Evolutionary conservation across 2,797 vertebrate genomes (phyloP).

Genomic region (Oophaga sylvatica): DNA sequence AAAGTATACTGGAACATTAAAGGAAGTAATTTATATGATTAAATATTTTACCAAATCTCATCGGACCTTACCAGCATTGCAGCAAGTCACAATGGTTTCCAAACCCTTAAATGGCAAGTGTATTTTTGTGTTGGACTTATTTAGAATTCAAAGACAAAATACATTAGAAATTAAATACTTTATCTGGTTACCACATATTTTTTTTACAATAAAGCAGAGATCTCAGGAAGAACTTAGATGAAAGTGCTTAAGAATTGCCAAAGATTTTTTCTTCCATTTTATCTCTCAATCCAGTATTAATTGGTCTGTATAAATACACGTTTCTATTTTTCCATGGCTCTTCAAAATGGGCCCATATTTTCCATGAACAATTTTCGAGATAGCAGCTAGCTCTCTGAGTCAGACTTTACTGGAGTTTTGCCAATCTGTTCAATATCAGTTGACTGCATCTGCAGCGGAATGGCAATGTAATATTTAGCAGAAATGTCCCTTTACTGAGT

Average conservation of each 20-base stretch:
- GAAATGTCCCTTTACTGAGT: conserved; percentile 1
- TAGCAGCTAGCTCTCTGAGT: neutral
- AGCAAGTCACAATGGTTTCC: neutral
- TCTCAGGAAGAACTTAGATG: no score
- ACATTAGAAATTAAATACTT: conserved; percentile 27
- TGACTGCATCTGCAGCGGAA: neutral
- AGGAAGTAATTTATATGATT: neutral
- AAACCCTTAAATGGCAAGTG: neutral
- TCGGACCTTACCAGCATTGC: neutral
- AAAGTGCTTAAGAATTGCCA: neutral
- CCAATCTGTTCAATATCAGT: neutral
- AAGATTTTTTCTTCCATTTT: neutral
- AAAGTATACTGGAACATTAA: no score
- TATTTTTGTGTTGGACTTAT: neutral
- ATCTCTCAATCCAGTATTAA: neutral
- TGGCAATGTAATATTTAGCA: conserved; percentile 12
- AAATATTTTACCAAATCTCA: neutral
- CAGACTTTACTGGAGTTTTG: conserved; percentile 10
- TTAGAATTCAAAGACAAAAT: conserved; percentile 10
- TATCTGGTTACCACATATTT: neutral
- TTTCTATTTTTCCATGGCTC: neutral
- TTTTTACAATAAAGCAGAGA: no score
- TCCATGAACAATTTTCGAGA: neutral
- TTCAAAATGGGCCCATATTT: neutral
- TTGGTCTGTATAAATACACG: neutral